These are phyloP conservation scores for Poeciliopsis paucimaculata DNA, from an alignment of 2,797 vertebrate genomes.

Conservation along the genomic window DNA sequence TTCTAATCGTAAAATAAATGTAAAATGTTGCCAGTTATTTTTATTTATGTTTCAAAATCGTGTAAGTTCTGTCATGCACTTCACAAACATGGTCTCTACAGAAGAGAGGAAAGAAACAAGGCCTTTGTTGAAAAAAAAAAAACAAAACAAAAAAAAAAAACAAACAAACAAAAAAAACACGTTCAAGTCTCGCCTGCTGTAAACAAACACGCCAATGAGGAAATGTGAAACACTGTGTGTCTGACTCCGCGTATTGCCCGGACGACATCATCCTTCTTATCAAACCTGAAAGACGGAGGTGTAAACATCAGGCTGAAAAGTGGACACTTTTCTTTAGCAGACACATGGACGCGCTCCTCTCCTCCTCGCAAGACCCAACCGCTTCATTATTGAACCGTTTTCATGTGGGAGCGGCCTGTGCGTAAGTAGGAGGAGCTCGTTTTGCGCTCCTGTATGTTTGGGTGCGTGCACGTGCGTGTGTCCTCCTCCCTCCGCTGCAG, in stretches of 20 bases:
- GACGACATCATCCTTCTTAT: not conserved
- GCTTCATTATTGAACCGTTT: conserved; percentile 63
- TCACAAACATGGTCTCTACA: not conserved
- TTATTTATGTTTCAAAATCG: not conserved
- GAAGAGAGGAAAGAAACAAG: not conserved
- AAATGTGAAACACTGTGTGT: not conserved
- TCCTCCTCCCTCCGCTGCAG: conserved; percentile 56
- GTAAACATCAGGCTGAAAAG: not conserved
- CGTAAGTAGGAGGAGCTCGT: conserved; percentile 58
- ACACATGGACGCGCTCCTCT: not conserved
- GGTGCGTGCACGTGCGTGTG: conserved; percentile 6
- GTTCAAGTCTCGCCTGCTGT: not conserved
- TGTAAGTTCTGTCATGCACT: not conserved
- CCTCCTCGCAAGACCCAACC: conserved; percentile 55
- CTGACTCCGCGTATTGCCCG: not conserved
- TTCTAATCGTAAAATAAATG: not conserved
- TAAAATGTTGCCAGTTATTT: not conserved
- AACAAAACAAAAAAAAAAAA: not conserved
- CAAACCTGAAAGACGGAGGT: not conserved
- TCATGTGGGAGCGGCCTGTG: conserved; percentile 56
- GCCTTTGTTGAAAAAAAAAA: not conserved
- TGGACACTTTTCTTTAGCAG: not conserved
- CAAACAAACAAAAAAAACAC: too few species aligned
- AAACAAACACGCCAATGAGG: not conserved
- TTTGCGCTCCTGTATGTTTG: conserved; percentile 34